These are phyloP conservation scores for Acinonyx jubatus DNA, from an alignment of 2,113 vertebrate genomes.

Conservation along the genomic window DNA sequence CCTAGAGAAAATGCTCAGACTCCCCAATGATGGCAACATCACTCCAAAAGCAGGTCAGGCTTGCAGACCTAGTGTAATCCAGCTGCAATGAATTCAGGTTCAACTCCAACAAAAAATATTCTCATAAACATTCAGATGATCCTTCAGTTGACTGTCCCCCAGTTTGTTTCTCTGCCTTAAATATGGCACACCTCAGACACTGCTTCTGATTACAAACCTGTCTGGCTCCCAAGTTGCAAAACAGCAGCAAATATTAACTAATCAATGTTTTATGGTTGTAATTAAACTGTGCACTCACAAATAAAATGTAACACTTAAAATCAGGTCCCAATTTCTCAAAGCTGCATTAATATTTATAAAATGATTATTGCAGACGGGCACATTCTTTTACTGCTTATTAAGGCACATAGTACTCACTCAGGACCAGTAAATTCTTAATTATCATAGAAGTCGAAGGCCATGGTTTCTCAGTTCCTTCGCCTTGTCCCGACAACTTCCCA, in stretches of 20 bases:
- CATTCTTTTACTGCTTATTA: slow-evolving; percentile 84
- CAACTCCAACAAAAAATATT: accelerated
- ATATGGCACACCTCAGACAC: slow-evolving; percentile 73
- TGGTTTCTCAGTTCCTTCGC: background rate
- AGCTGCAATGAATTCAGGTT: accelerated
- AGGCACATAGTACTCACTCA: slow-evolving; percentile 57
- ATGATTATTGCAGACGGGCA: slow-evolving; percentile 80
- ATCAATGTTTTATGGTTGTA: slow-evolving; percentile 83
- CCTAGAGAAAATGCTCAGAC: background rate
- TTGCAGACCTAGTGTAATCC: accelerated
- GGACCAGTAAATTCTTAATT: slow-evolving; percentile 80
- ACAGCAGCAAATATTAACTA: slow-evolving; percentile 83
- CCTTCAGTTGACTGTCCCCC: background rate
- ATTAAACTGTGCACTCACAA: slow-evolving; percentile 85
- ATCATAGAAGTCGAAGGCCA: slow-evolving; percentile 58
- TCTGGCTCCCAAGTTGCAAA: slow-evolving; percentile 82
- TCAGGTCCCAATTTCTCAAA: slow-evolving; percentile 80
- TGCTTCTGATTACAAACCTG: slow-evolving; percentile 76
- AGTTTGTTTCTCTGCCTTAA: slow-evolving; percentile 44
- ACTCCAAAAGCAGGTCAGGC: background rate
- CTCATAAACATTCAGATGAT: accelerated
- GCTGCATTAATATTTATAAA: slow-evolving; percentile 85
- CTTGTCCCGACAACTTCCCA: slow-evolving; percentile 41
- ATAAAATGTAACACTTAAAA: slow-evolving; percentile 85
- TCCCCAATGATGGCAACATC: background rate